Evolutionary conservation across 2,797 vertebrate genomes (phyloP).

Genomic region (Corythornis leucogaster): DNA sequence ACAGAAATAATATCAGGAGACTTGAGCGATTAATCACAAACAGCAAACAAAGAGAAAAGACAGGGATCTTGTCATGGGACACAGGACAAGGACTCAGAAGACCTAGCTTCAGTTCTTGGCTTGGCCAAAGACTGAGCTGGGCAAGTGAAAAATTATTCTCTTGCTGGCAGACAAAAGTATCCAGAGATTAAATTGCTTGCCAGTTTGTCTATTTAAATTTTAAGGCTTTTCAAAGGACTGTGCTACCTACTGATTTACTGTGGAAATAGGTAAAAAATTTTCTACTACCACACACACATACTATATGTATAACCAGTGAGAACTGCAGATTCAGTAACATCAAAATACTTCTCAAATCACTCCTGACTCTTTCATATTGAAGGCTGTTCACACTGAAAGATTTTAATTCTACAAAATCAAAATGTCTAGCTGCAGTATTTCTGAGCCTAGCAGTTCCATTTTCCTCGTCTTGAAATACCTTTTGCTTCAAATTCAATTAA

Average conservation of each 20-base stretch:
- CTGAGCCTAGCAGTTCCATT: neutral
- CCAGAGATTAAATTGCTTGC: constrained; percentile 22
- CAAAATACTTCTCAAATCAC: neutral
- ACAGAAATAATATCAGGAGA: constrained; percentile 52
- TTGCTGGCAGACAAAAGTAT: neutral
- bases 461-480: neutral
- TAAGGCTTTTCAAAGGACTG: neutral
- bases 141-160: constrained; percentile 32
- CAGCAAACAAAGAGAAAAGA: neutral
- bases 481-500: constrained; percentile 20
- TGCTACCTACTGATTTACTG: neutral
- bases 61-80: constrained; percentile 28
- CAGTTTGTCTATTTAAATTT: constrained; percentile 30
- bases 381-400: neutral
- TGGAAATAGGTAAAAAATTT: neutral
- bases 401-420: constrained; percentile 29
- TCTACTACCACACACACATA: neutral
- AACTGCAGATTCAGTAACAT: neutral
- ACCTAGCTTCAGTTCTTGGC: neutral
- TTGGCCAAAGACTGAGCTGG: constrained; percentile 10
- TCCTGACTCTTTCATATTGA: neutral
- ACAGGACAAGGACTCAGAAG: neutral
- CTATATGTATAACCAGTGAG: neutral
- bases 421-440: neutral
- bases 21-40: constrained; percentile 41